Evolutionary conservation across 2,797 vertebrate species (phyloP).

Genomic region (Gymnothorax javanicus): DNA sequence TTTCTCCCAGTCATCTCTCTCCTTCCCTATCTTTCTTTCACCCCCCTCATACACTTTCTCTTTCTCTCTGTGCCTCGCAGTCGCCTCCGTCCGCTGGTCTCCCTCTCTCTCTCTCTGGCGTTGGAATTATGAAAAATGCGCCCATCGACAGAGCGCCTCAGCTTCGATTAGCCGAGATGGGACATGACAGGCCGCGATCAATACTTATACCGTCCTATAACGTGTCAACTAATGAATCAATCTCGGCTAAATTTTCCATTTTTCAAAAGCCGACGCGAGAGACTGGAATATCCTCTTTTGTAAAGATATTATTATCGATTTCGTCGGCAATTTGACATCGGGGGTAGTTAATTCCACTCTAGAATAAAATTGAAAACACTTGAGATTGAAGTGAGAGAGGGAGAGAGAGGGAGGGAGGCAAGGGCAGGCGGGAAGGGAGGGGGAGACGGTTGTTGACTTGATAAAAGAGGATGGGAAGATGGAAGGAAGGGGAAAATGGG

Average conservation of each 20-base stretch:
- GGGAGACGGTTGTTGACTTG: slow-evolving; percentile 83
- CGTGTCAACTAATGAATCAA: slow-evolving; percentile 99
- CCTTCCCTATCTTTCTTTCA: slow-evolving; percentile 9
- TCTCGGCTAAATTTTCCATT: slow-evolving; percentile 99
- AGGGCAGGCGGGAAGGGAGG: slow-evolving; percentile 42
- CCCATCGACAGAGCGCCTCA: slow-evolving; percentile 98
- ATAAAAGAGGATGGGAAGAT: slow-evolving; percentile 84
- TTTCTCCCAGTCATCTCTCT: slow-evolving; percentile 20
- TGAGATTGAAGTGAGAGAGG: slow-evolving; percentile 92
- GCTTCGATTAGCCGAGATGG: slow-evolving; percentile 99
- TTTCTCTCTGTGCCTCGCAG: slow-evolving; percentile 83
- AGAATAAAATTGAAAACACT: slow-evolving; percentile 99
- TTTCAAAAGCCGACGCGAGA: slow-evolving; percentile 99
- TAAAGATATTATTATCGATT: slow-evolving; percentile 99
- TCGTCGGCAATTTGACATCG: slow-evolving; percentile 99
- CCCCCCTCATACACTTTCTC: slow-evolving; percentile 52
- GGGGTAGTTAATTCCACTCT: slow-evolving; percentile 99
- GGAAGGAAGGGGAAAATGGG: slow-evolving; percentile 72
- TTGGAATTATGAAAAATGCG: slow-evolving; percentile 99
- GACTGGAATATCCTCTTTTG: slow-evolving; percentile 99
- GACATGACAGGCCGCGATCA: slow-evolving; percentile 99
- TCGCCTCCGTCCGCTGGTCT: slow-evolving; percentile 76
- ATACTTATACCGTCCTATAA: slow-evolving; percentile 99
- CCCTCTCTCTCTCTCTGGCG: slow-evolving; percentile 79
- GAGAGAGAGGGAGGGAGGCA: slow-evolving; percentile 64